Evolutionary conservation across 2,888 invertebrate species (phyloP).

Genomic region (Thysanoteuthis rhombus): DNA sequence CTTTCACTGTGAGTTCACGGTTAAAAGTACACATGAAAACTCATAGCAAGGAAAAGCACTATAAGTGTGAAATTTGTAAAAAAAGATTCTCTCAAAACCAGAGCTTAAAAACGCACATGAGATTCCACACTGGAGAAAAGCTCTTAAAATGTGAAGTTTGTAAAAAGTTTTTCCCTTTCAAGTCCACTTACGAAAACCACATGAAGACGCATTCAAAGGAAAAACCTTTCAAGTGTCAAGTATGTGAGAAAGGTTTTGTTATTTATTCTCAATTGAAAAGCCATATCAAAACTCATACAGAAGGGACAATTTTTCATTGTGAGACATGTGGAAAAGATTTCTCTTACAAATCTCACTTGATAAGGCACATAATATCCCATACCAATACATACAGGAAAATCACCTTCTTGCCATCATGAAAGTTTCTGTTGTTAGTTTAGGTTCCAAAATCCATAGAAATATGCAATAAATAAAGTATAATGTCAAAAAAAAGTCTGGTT

Average conservation of each 20-base stretch:
- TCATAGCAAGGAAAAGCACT: background rate
- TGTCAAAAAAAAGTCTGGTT: too few relatives aligned
- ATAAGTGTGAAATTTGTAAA: background rate
- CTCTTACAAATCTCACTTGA: background rate
- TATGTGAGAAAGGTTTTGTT: background rate
- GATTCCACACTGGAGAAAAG: background rate
- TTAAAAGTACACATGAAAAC: background rate
- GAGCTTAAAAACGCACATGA: background rate
- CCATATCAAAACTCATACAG: background rate
- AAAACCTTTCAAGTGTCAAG: background rate
- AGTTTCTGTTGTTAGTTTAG: background rate
- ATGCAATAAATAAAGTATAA: too few relatives aligned
- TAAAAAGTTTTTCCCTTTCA: background rate
- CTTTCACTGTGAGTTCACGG: background rate
- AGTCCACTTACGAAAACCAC: background rate
- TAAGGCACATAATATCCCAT: background rate
- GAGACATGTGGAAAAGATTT: background rate
- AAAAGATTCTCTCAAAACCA: background rate
- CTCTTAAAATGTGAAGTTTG: background rate
- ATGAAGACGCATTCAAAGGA: background rate
- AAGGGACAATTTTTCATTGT: background rate
- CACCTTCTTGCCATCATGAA: background rate
- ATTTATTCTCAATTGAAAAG: background rate
- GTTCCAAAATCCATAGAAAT: too few relatives aligned
- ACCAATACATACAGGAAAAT: background rate